Percentiles rank a stretch among this genome's conserved stretches.
phyloP scores from a whole-genome alignment of 1,140 invertebrate species.

The Drosophila trapezifrons region DNA sequence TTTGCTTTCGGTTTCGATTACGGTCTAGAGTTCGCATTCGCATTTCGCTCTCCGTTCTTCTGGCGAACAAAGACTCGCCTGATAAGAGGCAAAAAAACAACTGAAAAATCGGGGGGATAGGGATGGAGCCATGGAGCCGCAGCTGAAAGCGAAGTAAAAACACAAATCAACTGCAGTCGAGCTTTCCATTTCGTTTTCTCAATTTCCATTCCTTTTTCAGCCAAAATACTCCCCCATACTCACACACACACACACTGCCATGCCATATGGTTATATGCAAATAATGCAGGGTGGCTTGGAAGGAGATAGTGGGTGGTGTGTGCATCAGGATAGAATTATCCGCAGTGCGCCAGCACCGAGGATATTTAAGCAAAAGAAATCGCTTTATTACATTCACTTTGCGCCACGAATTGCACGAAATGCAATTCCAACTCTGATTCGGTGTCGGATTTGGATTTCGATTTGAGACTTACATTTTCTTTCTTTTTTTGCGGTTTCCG shows the following conservation, averaged over 20 bases:
- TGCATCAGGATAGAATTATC: slow-evolving; percentile 59
- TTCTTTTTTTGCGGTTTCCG: neutral
- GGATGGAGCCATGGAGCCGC: neutral
- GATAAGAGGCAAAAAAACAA: slow-evolving; percentile 48
- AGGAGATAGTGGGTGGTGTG: neutral
- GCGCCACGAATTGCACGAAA: slow-evolving; percentile 38
- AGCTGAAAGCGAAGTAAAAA: slow-evolving; percentile 54
- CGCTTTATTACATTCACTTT: slow-evolving; percentile 53
- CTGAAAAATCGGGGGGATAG: slow-evolving; percentile 4
- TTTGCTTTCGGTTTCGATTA: slow-evolving; percentile 46
- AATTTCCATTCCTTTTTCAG: slow-evolving; percentile 55
- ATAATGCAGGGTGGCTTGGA: slow-evolving; percentile 26
- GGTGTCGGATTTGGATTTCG: slow-evolving; percentile 20
- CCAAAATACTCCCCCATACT: slow-evolving; percentile 26
- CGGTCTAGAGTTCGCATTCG: slow-evolving; percentile 23
- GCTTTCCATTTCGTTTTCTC: slow-evolving; percentile 65
- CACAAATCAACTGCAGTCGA: slow-evolving; percentile 61
- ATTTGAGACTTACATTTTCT: slow-evolving; percentile 14
- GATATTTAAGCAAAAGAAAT: slow-evolving; percentile 60
- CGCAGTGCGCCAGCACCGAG: slow-evolving; percentile 48
- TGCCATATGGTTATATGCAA: slow-evolving; percentile 50
- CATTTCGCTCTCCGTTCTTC: slow-evolving; percentile 24
- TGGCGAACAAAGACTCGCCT: slow-evolving; percentile 29
- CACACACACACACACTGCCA: neutral
- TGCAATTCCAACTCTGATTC: slow-evolving; percentile 40